Evolutionary conservation across 2,113 vertebrate genomes (phyloP), one percentile per base, ranked within the genome.

Genomic region (Gopherus flavomarginatus): DNA sequence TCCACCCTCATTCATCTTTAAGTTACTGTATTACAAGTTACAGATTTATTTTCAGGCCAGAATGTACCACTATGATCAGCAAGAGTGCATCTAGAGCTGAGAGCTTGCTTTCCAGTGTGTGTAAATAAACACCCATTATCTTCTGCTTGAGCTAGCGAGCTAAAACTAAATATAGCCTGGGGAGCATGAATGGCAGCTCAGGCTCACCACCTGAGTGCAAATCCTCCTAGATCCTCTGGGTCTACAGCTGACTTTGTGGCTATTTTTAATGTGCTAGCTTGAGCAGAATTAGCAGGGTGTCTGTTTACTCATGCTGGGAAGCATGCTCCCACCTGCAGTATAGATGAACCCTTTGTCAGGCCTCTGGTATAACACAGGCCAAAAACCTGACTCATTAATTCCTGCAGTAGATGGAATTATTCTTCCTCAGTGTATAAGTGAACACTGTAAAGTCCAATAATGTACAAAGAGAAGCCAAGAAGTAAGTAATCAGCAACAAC

Each of bases 41-140:
- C 65, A 57, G 82, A 2, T 0, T 52, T 29, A 3, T 10, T 79
- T 92, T 92, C 69, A 86, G 44, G 72, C 29, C 54, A 26, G 31
- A 80, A 92, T 27, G 12, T 59, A 42, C 6, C 0, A 5, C 0
- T 56, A 14, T 4, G 1, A 81, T 90, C 31, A 69, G 8, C 16
- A 17, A 69, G 35, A 16, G 35, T n/a, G 35, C 31, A n/a, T 69
- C 35, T 69, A 35, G 19, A 22, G 65, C 35, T 72, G 35, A 35
- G 65, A 38, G n/a, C 65, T 5, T 72, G 19, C 31, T 38, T 72
- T 72, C n/a, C 6, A 10, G 19, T 72, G 65, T 38, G n/a, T 38
- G n/a, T 72, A n/a, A 11, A 72, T n/a, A 38, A 19, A 72, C 17
- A 11, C 31, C 7, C 14, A 65, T 35, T 65, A 65, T 35, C 62